phyloP scores from a whole-genome alignment of 2,888 invertebrate species.

The Acanthococcus lagerstroemiae region DNA sequence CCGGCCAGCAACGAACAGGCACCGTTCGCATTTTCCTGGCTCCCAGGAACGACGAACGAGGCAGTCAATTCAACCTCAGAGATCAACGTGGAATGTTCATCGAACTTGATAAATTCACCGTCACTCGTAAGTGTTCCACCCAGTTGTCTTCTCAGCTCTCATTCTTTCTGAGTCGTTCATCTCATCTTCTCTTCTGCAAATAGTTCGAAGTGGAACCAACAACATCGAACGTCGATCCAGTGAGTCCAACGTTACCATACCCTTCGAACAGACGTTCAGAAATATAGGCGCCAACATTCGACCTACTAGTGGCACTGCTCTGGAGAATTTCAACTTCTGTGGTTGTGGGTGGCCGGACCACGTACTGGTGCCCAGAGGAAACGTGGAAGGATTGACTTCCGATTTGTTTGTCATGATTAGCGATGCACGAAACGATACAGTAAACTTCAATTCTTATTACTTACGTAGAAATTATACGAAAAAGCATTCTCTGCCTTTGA shows the following conservation, averaged over 20 bases:
- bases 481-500: too few species aligned
- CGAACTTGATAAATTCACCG: constrained; percentile 61
- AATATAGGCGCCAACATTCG: constrained; percentile 55
- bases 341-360: constrained; percentile 54
- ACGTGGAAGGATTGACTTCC: constrained; percentile 40
- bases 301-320: constrained; percentile 40
- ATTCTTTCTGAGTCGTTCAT: not conserved
- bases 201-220: constrained; percentile 59
- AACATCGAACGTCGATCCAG: constrained; percentile 54
- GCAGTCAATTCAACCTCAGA: constrained; percentile 50
- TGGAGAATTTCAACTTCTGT: constrained; percentile 61
- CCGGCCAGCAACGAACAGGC: constrained; percentile 46
- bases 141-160: not conserved
- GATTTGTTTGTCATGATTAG: constrained; percentile 42
- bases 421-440: constrained; percentile 38
- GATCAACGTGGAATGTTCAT: constrained; percentile 57
- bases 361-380: constrained; percentile 42
- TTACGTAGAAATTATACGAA: too few species aligned
- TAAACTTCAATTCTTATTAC: too few species aligned
- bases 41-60: constrained; percentile 54
- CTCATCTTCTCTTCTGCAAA: not conserved
- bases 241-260: constrained; percentile 71
- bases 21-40: constrained; percentile 61
- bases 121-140: constrained; percentile 45
- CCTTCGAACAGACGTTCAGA: constrained; percentile 70